Evolutionary conservation across 1,140 invertebrate genomes (phyloP), one percentile per base, ranked within the genome.

Genomic region (Hormaphis cornu): DNA sequence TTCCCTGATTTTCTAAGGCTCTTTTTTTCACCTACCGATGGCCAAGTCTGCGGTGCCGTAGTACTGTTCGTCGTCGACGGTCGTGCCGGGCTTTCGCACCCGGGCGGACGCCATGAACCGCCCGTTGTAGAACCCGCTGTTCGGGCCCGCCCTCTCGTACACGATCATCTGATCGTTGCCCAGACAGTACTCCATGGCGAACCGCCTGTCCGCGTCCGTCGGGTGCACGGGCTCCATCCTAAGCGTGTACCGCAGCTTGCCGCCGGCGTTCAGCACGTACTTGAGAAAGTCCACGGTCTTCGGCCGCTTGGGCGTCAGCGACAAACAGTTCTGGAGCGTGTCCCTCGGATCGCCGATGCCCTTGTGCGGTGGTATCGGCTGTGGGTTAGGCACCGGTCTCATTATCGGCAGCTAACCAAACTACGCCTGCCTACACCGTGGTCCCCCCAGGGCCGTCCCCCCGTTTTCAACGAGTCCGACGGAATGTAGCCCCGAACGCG

Each of bases 301-400:
- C 0, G 87, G 87, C 1, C 83, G 80, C 75, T 87, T 86, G 4
- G 87, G 85, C 14, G 86, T 77, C 20, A 91, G 78, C 1, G 83
- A 82, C 71, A 85, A 78, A 75, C 86, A 89, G 8, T 84, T 86
- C 72, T 85, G 82, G 42, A 89, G 74, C 0, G 88, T 86, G 74
- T 91, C 89, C 74, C 90, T 87, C 14, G 86, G 81, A 24, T 83
- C 79, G n/a, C 89, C 87, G 73, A 87, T 85, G 7, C 86, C 86
- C 79, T 76, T 85, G 79, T 82, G 86, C 40, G 86, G 86, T 3
- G 88, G 86, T 50, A 82, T 74, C 37, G n/a, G n/a, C n/a, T n/a
- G n/a, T n/a, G n/a, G n/a, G n/a, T n/a, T n/a, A n/a, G n/a, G n/a
- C n/a, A n/a, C n/a, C n/a, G n/a, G n/a, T n/a, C n/a, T n/a, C n/a